Percentiles rank a stretch among this genome's conserved stretches.
These are phyloP conservation scores for Ganaspis brasiliensis DNA, from an alignment of 2,888 invertebrate genomes.

Conservation along the genomic window DNA sequence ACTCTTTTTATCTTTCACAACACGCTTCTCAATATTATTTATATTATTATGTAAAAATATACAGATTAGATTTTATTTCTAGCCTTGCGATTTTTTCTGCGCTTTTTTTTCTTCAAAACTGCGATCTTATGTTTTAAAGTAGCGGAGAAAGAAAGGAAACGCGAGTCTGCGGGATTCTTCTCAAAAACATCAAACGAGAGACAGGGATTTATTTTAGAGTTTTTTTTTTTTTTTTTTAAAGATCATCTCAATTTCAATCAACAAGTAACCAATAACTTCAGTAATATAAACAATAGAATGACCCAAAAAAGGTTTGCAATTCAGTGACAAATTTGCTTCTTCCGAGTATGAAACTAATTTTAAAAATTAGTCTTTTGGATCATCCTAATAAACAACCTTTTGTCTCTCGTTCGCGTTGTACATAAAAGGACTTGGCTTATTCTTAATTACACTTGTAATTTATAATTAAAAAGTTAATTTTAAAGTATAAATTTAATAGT, in stretches of 20 bases:
- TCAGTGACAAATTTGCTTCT: neutral
- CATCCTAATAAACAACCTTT: neutral
- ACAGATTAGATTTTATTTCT: conserved; percentile 70
- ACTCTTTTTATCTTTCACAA: conserved; percentile 48
- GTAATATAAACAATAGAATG: conserved; percentile 7
- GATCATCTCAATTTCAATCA: neutral
- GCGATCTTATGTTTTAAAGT: conserved; percentile 1
- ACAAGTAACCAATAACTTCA: conserved; percentile 5
- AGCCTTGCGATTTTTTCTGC: conserved; percentile 29
- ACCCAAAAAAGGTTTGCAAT: neutral
- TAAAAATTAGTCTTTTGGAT: neutral
- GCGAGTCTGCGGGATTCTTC: conserved; percentile 16
- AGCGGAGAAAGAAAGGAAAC: conserved; percentile 41
- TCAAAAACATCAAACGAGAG: conserved; percentile 16
- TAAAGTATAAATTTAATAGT: conserved; percentile 21
- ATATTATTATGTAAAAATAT: conserved; percentile 76
- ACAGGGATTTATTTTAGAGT: neutral
- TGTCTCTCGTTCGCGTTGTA: conserved; percentile 32
- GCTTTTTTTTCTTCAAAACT: neutral
- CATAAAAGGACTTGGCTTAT: conserved; percentile 18
- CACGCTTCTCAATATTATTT: conserved; percentile 59
- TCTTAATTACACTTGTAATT: conserved; percentile 10
- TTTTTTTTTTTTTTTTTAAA: neutral
- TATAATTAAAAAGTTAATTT: conserved; percentile 13
- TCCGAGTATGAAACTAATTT: neutral